phyloP scores from a whole-genome alignment of 2,113 vertebrate species.

The Bujurquina vittata region DNA sequence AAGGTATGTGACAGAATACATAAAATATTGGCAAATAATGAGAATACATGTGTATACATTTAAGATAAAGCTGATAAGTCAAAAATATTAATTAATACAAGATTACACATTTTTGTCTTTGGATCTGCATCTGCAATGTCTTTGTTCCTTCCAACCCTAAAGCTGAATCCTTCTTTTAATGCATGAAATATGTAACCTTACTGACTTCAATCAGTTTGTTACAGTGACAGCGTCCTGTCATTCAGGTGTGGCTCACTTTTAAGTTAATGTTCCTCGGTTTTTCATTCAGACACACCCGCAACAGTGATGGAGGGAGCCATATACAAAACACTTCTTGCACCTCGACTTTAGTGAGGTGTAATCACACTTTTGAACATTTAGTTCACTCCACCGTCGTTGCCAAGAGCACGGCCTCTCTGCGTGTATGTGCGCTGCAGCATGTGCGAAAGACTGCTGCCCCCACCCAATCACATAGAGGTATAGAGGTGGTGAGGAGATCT shows the following conservation, averaged over 20 bases:
- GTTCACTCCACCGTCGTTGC: not conserved
- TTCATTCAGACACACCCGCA: not conserved
- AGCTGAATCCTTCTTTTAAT: not conserved
- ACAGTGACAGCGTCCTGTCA: not conserved
- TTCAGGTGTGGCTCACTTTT: not conserved
- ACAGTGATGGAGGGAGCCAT: not conserved
- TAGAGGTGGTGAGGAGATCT: no score
- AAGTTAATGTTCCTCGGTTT: not conserved
- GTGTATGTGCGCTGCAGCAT: not conserved
- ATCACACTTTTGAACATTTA: constrained; percentile 1
- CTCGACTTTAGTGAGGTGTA: not conserved
- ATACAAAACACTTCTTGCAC: not conserved
- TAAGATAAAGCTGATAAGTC: not conserved
- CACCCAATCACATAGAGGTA: not conserved
- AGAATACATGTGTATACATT: not conserved
- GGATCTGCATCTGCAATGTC: no score
- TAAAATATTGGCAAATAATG: not conserved
- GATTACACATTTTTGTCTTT: not conserved
- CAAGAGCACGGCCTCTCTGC: not conserved
- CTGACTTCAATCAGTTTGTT: not conserved
- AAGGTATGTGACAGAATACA: not conserved
- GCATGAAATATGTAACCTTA: not conserved
- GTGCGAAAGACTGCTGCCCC: not conserved
- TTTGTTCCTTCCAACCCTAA: not conserved
- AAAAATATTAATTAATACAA: not conserved